Conservation (phyloP, 2,113 vertebrate genomes). For the Dicerorhinus sumatrensis region DNA sequence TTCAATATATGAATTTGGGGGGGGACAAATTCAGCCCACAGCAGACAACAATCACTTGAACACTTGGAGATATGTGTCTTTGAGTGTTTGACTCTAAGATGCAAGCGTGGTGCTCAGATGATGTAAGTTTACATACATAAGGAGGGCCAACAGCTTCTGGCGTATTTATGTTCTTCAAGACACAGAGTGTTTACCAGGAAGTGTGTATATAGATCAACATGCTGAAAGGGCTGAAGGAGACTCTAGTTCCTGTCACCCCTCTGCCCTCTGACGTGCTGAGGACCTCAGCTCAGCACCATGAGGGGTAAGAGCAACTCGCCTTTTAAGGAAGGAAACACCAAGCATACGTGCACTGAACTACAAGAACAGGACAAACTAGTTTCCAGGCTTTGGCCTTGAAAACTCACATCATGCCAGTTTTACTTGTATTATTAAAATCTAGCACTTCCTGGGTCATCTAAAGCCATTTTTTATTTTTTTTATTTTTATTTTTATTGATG, state of each 20-base stretch:
- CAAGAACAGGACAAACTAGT: background rate
- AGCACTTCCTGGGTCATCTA: background rate
- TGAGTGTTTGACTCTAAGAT: background rate
- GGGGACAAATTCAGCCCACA: background rate
- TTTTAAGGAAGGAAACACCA: background rate
- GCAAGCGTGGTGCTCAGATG: background rate
- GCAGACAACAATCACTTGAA: background rate
- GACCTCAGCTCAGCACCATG: background rate
- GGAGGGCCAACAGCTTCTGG: background rate
- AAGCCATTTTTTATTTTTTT: background rate
- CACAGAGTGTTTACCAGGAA: background rate
- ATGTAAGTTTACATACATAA: background rate
- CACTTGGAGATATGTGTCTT: accelerated
- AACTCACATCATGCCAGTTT: background rate
- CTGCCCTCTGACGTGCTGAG: background rate
- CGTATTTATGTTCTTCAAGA: background rate
- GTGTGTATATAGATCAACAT: background rate
- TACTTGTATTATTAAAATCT: background rate
- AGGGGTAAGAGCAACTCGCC: background rate
- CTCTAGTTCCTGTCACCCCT: background rate
- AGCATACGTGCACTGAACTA: background rate
- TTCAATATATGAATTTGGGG: background rate
- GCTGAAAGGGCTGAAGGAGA: background rate
- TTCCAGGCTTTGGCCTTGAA: background rate
- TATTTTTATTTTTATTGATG: background rate